Evolutionary conservation across 2,888 invertebrate genomes (phyloP).

Genomic region (Leptinotarsa haldemani): DNA sequence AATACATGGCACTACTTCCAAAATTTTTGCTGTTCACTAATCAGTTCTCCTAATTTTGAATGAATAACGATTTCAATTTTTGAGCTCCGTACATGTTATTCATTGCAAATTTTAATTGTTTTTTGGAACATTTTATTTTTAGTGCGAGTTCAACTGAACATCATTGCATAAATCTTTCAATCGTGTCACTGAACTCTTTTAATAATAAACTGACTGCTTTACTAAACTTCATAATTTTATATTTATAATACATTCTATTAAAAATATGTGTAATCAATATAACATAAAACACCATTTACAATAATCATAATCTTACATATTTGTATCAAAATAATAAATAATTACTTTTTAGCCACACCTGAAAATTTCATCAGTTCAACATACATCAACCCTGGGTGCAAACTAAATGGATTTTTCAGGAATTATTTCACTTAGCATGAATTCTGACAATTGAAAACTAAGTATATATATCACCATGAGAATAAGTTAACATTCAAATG

Average conservation of each 20-base stretch:
- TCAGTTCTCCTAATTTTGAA: too few relatives aligned
- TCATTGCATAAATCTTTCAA: too few relatives aligned
- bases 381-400: background rate
- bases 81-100: too few relatives aligned
- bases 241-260: conserved; percentile 22
- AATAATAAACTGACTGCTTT: background rate
- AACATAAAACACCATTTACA: conserved; percentile 29
- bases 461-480: background rate
- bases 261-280: conserved; percentile 27
- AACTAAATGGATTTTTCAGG: background rate
- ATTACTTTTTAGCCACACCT: conserved; percentile 21
- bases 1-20: too few relatives aligned
- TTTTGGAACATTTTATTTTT: too few relatives aligned
- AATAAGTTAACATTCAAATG: too few relatives aligned
- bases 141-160: too few relatives aligned
- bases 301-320: conserved; percentile 22
- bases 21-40: too few relatives aligned
- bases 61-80: too few relatives aligned
- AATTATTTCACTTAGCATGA: too few relatives aligned
- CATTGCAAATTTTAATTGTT: too few relatives aligned
- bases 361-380: conserved; percentile 17
- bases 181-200: too few relatives aligned
- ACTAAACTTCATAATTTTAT: conserved; percentile 8
- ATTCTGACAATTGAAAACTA: background rate
- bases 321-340: conserved; percentile 27